These are phyloP conservation scores for Onychostruthus taczanowskii DNA, from an alignment of 2,113 vertebrate genomes.

Conservation along the genomic window DNA sequence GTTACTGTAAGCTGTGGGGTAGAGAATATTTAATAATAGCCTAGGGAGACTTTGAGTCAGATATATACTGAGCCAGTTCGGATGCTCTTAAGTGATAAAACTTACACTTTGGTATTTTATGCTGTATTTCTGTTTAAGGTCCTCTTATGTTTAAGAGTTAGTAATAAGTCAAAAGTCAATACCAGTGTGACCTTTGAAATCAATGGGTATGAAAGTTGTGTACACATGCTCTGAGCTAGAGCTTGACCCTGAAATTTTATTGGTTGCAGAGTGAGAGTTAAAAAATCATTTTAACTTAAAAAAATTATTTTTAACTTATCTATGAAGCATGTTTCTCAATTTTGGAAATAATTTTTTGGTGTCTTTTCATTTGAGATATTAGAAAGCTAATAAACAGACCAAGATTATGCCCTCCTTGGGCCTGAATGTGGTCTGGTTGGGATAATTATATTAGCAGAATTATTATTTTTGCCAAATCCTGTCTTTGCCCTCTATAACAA, in stretches of 20 bases:
- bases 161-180: background rate
- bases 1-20: background rate
- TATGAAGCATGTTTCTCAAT: background rate
- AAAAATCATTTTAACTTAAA: background rate
- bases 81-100: background rate
- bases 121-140: background rate
- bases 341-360: background rate
- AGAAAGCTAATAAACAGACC: background rate
- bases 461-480: background rate
- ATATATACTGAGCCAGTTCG: background rate
- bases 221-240: background rate
- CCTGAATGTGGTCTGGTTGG: background rate
- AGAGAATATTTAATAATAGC: background rate
- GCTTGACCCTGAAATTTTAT: background rate
- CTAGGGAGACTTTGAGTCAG: background rate
- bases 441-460: background rate
- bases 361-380: background rate
- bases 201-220: background rate
- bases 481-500: background rate
- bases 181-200: background rate
- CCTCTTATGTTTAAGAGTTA: background rate
- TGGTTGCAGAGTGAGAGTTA: background rate
- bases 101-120: background rate
- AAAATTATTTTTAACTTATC: too few relatives aligned
- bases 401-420: background rate